phyloP scores from a whole-genome alignment of 2,113 vertebrate species.

The Hippoglossus stenolepis region DNA sequence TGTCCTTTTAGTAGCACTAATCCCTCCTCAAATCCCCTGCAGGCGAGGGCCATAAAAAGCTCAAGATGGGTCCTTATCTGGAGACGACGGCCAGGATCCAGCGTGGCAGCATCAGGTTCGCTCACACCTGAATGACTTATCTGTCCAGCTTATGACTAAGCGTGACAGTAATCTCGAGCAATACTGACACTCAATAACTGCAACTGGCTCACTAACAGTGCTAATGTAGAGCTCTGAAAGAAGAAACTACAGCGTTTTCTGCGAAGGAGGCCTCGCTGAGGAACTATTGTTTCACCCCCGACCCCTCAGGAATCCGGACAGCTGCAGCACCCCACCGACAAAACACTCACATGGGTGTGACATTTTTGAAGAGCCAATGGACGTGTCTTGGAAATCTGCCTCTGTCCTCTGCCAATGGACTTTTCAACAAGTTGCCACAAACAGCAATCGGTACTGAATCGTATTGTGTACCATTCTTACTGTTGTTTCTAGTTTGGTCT shows the following conservation, averaged over 20 bases:
- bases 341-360: constrained; percentile 72
- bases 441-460: constrained; percentile 17
- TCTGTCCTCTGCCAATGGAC: constrained; percentile 12
- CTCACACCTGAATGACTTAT: constrained; percentile 27
- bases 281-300: constrained; percentile 29
- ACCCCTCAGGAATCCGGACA: constrained; percentile 67
- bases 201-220: constrained; percentile 52
- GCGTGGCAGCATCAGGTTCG: constrained; percentile 5
- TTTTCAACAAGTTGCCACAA: constrained; percentile 3
- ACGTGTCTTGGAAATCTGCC: constrained; percentile 28
- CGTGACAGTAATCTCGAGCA: background rate
- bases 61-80: constrained; percentile 26
- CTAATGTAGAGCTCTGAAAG: constrained; percentile 42
- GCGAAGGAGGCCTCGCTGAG: constrained; percentile 37
- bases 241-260: constrained; percentile 46
- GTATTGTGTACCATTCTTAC: background rate
- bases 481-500: constrained; percentile 13
- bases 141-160: constrained; percentile 23
- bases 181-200: constrained; percentile 28
- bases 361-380: constrained; percentile 35
- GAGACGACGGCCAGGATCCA: constrained; percentile 21
- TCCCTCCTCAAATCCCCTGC: constrained; percentile 68
- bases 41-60: constrained; percentile 59
- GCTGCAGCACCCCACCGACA: constrained; percentile 62
- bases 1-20: constrained; percentile 73